Percentiles rank a stretch among this genome's conserved stretches.
These are phyloP conservation scores for Arothron firmamentum DNA, from an alignment of 2,113 vertebrate species.

Conservation along the genomic window DNA sequence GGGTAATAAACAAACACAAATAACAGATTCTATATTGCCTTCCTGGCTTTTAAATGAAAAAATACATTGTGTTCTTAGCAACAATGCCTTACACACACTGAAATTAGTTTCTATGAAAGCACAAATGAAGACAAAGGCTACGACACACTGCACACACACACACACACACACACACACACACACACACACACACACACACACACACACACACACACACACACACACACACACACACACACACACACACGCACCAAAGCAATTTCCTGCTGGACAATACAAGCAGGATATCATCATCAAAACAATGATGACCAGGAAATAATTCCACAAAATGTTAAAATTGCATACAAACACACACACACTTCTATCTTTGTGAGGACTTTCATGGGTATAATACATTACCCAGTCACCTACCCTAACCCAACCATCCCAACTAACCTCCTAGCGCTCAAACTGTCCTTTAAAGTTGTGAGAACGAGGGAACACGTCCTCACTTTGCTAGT, in stretches of 20 bases:
- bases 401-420: too few species aligned
- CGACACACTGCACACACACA: background rate
- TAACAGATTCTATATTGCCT: background rate
- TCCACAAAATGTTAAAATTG: constrained; percentile 7
- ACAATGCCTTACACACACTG: background rate
- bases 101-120: background rate
- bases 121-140: background rate
- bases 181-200: too few species aligned
- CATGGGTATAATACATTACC: too few species aligned
- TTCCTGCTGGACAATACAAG: constrained; percentile 52
- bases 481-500: too few species aligned
- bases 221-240: constrained; percentile 31
- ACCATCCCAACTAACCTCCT: too few species aligned
- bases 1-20: too few species aligned
- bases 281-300: constrained; percentile 39
- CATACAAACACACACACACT: constrained; percentile 13
- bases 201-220: too few species aligned
- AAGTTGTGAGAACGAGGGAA: too few species aligned
- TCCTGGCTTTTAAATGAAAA: background rate
- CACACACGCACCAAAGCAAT: constrained; percentile 48
- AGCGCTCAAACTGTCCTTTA: too few species aligned
- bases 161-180: constrained; percentile 18
- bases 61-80: background rate
- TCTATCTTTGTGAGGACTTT: too few species aligned
- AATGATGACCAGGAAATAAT: constrained; percentile 22